Percentiles rank a stretch among this genome's conserved stretches.
These are phyloP conservation scores for Paratilapia polleni DNA, from an alignment of 2,113 vertebrate species.

Conservation along the genomic window DNA sequence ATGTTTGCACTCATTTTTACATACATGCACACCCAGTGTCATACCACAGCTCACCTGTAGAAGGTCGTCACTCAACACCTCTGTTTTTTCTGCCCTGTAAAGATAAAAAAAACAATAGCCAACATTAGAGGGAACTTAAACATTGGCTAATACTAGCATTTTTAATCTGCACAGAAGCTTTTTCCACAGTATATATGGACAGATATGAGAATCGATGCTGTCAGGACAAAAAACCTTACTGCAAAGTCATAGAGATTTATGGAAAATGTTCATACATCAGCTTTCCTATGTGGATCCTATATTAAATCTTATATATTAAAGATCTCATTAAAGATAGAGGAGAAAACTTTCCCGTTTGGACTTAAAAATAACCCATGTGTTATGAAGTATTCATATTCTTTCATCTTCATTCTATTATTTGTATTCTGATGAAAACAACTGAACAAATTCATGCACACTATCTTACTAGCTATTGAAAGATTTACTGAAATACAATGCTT, in stretches of 20 bases:
- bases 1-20: neutral
- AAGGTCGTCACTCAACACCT: conserved; percentile 94
- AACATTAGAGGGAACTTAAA: neutral
- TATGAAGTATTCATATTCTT: neutral
- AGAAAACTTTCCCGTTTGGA: neutral
- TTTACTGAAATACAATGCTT: neutral
- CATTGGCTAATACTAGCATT: neutral
- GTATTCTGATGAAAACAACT: neutral
- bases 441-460: neutral
- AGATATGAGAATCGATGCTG: neutral
- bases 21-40: neutral
- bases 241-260: neutral
- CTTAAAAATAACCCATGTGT: neutral
- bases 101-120: conserved; percentile 21
- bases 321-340: neutral
- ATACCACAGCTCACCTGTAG: conserved; percentile 85
- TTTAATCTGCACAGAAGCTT: neutral
- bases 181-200: neutral
- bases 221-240: neutral
- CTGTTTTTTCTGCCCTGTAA: conserved; percentile 95
- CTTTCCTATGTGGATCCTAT: neutral
- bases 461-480: no score
- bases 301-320: neutral
- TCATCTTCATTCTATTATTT: neutral
- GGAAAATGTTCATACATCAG: neutral